Base-by-base conservation (phyloP, 2,888 invertebrate species). In the Lepetodrilus schrolli region DNA sequence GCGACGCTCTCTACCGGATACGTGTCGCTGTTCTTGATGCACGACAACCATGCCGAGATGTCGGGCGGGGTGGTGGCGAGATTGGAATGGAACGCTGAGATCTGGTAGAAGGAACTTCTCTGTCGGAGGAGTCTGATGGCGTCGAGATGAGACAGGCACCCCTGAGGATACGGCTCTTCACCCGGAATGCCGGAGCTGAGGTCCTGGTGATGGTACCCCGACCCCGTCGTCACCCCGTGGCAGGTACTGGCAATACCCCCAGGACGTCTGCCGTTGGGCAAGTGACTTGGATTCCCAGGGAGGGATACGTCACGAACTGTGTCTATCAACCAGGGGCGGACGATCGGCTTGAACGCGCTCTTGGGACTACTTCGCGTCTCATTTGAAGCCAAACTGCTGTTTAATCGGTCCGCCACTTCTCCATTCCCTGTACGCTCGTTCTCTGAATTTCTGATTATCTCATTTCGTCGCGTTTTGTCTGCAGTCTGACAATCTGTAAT, bases 261-360 rank as follows among this genome's bases (percentile, higher is more conserved):
- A n/a, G 26, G 1, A 43, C 43, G n/a, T 5, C n/a, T 13, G n/a
- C 17, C 23, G 17, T 5, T n/a, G 8, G 47, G 23, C 13, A 21
- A 21, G 13, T 23, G 23, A 13, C 37, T 5, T 37, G 20, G 17
- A 4, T 17, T 65, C 47, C 43, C 51, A 8, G 26, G 10, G 65
- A 26, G 23, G 10, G 17, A 4, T 36, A 30, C 26, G 65, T 43
- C 58, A 65, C 23, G 21, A n/a, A 34, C 48, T 1, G 69, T 58
- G n/a, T 68, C 77, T 7, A 66, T 49, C 7, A 77, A 70, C 77
- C 77, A 77, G n/a, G 77, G 77, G 38, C 77, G 72, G 2, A 77
- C 77, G 58, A 77, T 77, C 3, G 77, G 77, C 65, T 74, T 69
- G 72, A 76, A 74, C 8, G 72, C 76, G 51, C 76, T 74, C 71